Evolutionary conservation across 2,888 invertebrate species (phyloP), one percentile per base, ranked within the genome.

Genomic region (Andricus curvator): DNA sequence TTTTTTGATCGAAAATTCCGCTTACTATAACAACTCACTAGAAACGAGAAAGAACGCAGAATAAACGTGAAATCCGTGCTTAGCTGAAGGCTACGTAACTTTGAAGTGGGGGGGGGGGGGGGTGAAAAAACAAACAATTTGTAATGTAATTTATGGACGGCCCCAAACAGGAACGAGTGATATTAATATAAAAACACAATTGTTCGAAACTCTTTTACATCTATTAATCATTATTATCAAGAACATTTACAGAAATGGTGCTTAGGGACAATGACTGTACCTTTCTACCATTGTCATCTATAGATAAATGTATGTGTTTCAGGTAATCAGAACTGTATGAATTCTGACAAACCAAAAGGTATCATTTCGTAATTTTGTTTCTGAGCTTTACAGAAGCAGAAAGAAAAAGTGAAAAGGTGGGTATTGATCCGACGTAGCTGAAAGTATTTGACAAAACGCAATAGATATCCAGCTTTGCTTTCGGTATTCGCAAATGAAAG

Each of bases 321-420:
- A 62, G 62, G 62, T 62, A 62, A 25, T 62, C 62, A 62, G 62
- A 62, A 62, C 62, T 13, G 25, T 62, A 62, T 25, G 62, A 62
- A 25, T 15, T 29, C 5, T 25, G 25, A 25, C 22, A 62, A 62
- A 62, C 20, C 25, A 29, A 51, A 70, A 70, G 25, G 2, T 25
- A 70, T 29, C 29, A 70, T 29, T 70, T 48, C 29, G 11, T 51
- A 51, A 48, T 51, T 51, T 68, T 70, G 29, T 70, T 68, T 68
- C 44, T 51, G 48, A 70, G 70, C 70, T 48, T 70, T 51, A 70
- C 70, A 70, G 70, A 70, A 70, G 70, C 70, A 48, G 70, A 70
- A 70, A 48, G 48, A 70, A 70, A 70, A 70, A 70, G 20, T 25
- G 5, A 48, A 70, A 70, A 70, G 70, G 70, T 70, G 51, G 70